A percentile compares a stretch with the other conserved stretches of the same genome.
Conservation (phyloP, 1,140 invertebrate genomes). For the Cataglyphis hispanica region DNA sequence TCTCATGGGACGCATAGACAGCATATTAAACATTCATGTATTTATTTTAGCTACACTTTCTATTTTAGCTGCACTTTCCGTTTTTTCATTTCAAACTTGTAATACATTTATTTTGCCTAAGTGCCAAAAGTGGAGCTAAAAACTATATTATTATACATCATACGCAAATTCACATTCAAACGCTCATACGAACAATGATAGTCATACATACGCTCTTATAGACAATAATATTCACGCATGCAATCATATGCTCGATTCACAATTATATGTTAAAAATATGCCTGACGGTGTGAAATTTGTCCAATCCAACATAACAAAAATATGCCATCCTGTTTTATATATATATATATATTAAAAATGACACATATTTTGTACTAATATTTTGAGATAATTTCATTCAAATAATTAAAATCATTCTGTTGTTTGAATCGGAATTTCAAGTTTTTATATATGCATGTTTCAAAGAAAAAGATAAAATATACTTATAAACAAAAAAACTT, state of each 20-base stretch:
- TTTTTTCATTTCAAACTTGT: background rate
- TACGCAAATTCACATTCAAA: background rate
- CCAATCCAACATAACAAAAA: background rate
- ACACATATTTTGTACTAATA: background rate
- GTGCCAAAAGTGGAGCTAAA: constrained; percentile 14
- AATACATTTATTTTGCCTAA: background rate
- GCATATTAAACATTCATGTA: background rate
- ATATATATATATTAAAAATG: background rate
- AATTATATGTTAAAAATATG: constrained; percentile 4
- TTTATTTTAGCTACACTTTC: constrained; percentile 11
- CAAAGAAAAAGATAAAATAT: background rate
- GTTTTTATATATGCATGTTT: background rate
- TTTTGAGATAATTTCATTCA: background rate
- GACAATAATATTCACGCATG: background rate
- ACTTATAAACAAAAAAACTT: background rate
- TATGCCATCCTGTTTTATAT: background rate
- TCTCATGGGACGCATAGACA: background rate
- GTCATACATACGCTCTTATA: background rate
- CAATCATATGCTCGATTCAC: constrained; percentile 2
- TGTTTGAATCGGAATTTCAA: background rate
- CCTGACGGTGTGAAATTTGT: constrained; percentile 18
- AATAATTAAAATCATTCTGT: background rate
- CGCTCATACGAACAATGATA: background rate
- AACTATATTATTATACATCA: constrained; percentile 6
- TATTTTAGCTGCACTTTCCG: background rate